A percentile compares a stretch with the other conserved stretches of the same genome.
Conservation (phyloP, 2,888 invertebrate genomes). For the Caenorhabditis wallacei region DNA sequence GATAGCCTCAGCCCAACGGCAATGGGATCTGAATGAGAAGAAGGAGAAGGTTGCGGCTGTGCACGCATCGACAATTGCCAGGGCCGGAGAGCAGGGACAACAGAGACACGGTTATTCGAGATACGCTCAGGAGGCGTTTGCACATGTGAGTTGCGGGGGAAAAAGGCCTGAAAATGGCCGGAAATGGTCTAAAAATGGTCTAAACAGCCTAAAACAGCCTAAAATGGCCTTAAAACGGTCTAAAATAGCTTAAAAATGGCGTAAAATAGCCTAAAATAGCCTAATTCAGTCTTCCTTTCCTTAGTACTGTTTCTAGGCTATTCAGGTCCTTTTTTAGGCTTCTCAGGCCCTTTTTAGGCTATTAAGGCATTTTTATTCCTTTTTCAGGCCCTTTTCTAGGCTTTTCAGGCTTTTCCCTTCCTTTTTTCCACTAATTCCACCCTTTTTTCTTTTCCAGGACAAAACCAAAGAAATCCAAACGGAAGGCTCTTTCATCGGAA, state of each 20-base stretch:
- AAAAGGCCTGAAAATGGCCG: neutral
- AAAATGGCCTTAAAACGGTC: neutral
- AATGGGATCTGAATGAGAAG: constrained; percentile 63
- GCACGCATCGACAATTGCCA: constrained; percentile 27
- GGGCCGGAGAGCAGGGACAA: neutral
- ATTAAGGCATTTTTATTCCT: too few relatives aligned
- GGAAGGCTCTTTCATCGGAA: constrained; percentile 64
- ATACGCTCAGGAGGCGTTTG: constrained; percentile 62
- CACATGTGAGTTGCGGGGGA: constrained; percentile 29
- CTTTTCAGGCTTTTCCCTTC: too few relatives aligned
- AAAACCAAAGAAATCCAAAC: constrained; percentile 64
- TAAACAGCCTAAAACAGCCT: neutral
- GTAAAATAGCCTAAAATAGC: neutral
- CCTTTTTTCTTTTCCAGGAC: constrained; percentile 39
- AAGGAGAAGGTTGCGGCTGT: constrained; percentile 61
- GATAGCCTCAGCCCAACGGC: constrained; percentile 44
- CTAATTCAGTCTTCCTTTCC: neutral
- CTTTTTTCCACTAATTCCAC: neutral
- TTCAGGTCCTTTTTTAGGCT: too few relatives aligned
- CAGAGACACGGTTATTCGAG: constrained; percentile 61
- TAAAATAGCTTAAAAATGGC: neutral
- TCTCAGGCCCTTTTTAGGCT: too few relatives aligned
- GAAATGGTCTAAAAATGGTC: neutral
- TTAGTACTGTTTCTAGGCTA: too few relatives aligned
- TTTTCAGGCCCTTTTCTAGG: too few relatives aligned